phyloP scores from a whole-genome alignment of 2,797 vertebrate species.

The Malacoraja senta region DNA sequence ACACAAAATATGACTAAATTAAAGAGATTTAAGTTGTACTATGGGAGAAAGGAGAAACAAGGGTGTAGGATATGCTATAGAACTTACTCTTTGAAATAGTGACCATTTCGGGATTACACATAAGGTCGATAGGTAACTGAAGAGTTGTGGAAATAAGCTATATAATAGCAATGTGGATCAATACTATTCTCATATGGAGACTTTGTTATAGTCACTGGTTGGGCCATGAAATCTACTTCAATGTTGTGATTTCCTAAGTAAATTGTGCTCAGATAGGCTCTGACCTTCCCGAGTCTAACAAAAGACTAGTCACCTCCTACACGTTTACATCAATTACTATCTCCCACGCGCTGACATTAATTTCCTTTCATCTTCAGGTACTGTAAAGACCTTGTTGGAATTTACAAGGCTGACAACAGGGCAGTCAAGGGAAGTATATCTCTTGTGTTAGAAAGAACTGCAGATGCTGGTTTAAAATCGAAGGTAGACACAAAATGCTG shows the following conservation, averaged over 20 bases:
- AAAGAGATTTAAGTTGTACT: not conserved
- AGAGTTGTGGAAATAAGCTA: not conserved
- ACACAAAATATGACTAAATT: not conserved
- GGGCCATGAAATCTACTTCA: not conserved
- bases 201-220: not conserved
- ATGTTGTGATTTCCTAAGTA: not conserved
- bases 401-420: not conserved
- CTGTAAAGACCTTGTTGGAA: not conserved
- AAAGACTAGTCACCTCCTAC: not conserved
- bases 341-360: not conserved
- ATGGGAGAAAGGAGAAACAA: not conserved
- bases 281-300: too few species aligned
- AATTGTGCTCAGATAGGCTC: not conserved
- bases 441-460: not conserved
- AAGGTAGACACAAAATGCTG: too few species aligned
- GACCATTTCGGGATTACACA: not conserved
- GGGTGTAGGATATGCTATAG: not conserved
- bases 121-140: not conserved
- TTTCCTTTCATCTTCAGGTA: not conserved
- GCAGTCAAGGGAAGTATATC: not conserved
- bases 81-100: not conserved
- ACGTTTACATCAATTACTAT: not conserved
- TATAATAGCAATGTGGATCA: not conserved
- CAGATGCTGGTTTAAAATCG: too few species aligned
- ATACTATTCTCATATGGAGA: not conserved